Conservation (phyloP, 2,888 invertebrate genomes). For the Thyatira batis region DNA sequence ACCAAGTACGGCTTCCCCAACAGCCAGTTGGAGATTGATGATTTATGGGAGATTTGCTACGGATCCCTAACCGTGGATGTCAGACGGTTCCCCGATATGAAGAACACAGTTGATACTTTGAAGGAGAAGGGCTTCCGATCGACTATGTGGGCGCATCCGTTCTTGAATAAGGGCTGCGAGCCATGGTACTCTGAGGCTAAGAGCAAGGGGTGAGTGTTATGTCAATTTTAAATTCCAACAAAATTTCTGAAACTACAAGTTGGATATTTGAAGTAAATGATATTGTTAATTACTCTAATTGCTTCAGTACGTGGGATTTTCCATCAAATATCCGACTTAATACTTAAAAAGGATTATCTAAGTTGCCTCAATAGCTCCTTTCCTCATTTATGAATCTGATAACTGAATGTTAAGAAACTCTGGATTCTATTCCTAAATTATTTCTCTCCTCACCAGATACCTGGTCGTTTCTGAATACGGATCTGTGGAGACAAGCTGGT, state of each 20-base stretch:
- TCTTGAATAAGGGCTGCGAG: conserved; percentile 82
- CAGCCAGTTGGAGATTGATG: conserved; percentile 85
- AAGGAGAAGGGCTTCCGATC: conserved; percentile 78
- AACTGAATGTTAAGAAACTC: too few relatives aligned
- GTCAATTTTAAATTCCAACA: too few relatives aligned
- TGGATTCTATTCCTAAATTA: neutral
- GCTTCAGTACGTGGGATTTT: too few relatives aligned
- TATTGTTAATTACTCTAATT: too few relatives aligned
- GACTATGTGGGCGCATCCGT: conserved; percentile 85
- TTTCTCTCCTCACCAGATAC: conserved; percentile 46
- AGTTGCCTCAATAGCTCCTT: too few relatives aligned
- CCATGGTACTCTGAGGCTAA: conserved; percentile 74
- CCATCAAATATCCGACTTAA: too few relatives aligned
- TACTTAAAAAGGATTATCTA: too few relatives aligned
- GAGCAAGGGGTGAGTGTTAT: conserved; percentile 63
- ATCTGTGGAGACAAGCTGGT: conserved; percentile 78
- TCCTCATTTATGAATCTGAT: too few relatives aligned
- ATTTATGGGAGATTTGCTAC: conserved; percentile 85
- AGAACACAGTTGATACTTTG: conserved; percentile 62
- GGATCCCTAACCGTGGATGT: conserved; percentile 81
- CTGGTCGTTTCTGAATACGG: conserved; percentile 74
- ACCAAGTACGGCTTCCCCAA: conserved; percentile 71
- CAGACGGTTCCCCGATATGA: conserved; percentile 81
- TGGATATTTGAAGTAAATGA: too few relatives aligned
- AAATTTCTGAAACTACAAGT: too few relatives aligned